Conservation (phyloP, 1,140 invertebrate species). For the Anoplolepis gracilipes region DNA sequence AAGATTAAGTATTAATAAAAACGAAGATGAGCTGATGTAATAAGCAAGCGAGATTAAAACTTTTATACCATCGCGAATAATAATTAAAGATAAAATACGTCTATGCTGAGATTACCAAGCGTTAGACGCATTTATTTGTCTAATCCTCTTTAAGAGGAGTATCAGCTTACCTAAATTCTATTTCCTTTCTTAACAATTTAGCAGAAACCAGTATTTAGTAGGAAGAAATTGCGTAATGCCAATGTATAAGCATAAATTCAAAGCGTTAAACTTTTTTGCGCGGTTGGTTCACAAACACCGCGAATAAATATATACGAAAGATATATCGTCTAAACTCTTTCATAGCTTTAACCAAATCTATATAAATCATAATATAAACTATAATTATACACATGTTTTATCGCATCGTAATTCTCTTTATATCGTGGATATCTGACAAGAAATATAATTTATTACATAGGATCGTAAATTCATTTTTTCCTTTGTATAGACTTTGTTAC, state of each 20-base stretch:
- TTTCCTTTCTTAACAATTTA: background rate
- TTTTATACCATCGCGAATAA: conserved; percentile 42
- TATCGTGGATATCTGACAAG: conserved; percentile 36
- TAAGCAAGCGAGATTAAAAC: conserved; percentile 57
- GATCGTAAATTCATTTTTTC: conserved; percentile 39
- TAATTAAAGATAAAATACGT: conserved; percentile 41
- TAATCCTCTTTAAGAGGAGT: conserved; percentile 47
- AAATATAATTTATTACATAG: conserved; percentile 37
- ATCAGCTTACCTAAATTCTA: background rate
- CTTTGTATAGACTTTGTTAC: background rate
- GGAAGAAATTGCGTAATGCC: background rate
- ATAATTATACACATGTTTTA: conserved; percentile 44
- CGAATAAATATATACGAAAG: conserved; percentile 24
- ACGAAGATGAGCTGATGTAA: conserved; percentile 42
- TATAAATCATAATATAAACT: conserved; percentile 56
- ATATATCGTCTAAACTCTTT: conserved; percentile 34
- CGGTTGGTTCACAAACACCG: background rate
- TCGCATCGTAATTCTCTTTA: conserved; percentile 39
- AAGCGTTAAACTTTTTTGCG: conserved; percentile 10
- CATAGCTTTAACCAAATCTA: conserved; percentile 48
- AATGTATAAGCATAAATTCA: background rate
- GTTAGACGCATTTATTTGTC: conserved; percentile 44
- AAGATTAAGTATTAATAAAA: conserved; percentile 51
- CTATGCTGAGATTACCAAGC: conserved; percentile 22
- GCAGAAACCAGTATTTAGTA: background rate